Evolutionary conservation across 2,888 invertebrate genomes (phyloP), one percentile per base, ranked within the genome.

Genomic region (Hipparchia semele): DNA sequence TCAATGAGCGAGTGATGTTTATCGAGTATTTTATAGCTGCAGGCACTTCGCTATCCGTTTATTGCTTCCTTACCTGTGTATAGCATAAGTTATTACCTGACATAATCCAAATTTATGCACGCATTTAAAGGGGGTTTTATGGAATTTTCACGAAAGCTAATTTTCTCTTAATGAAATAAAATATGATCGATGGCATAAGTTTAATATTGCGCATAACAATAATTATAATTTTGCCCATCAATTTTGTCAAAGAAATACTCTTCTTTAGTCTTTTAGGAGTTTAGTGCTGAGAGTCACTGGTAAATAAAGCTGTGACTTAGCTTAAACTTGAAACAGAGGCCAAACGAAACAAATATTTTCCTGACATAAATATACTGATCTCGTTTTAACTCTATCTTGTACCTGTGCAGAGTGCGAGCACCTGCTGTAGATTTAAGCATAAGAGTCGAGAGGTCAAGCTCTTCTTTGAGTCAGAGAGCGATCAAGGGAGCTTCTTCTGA

Each of bases 1-100:
- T 61, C n/a, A 61, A 61, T n/a, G 61, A 61, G 61, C 61, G 45
- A 39, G 7, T 39, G 39, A 45, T 61, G 39, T 61, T 61, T 61
- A 61, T 45, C 45, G 61, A 45, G 2, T 45, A n/a, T 7, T 61
- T 45, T 61, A 61, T n/a, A 8, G 12, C 39, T 10, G 33, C 12
- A 12, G 39, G 8, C n/a, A 2, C 46, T n/a, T 46, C 45, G 46
- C 46, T 4, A 46, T 10, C 61, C n/a, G 61, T 61, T 61, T 61
- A 61, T 61, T 45, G 7, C 61, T 45, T 45, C 61, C 60, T 12
- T 12, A 45, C 46, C 58, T 23, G 13, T 23, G 58, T 58, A 23
- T 23, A 58, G 23, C 23, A 4, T 23, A 9, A 23, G 2, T 6
- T 56, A 56, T 56, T 56, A 54, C n/a, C 9, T 58, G 8, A 58